Conservation (phyloP, 2,797 vertebrate genomes). For the Eurystomus glaucurus region DNA sequence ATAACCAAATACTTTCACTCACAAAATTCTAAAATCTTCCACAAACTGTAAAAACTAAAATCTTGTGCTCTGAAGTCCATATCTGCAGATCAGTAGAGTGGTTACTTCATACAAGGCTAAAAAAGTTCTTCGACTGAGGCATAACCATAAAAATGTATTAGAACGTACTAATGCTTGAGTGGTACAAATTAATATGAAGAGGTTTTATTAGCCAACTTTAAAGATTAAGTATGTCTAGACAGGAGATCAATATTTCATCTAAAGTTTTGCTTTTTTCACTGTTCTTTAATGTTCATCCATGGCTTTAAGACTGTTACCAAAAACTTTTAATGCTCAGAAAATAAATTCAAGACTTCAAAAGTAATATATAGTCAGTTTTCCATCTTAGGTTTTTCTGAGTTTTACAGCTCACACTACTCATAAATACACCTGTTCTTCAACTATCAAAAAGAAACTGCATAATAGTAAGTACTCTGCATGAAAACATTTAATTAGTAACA, state of each 20-base stretch:
- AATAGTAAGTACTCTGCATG: background rate
- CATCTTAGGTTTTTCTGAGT: background rate
- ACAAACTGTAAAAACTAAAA: background rate
- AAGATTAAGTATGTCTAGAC: conserved; percentile 56
- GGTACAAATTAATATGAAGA: conserved; percentile 37
- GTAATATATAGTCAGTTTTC: background rate
- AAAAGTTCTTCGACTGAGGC: background rate
- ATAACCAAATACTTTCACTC: background rate
- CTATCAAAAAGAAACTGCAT: background rate
- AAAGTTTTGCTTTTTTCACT: conserved; percentile 3
- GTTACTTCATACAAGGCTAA: background rate
- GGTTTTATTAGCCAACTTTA: conserved; percentile 25
- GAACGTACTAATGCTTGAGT: background rate
- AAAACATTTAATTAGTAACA: background rate
- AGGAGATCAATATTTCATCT: conserved; percentile 44
- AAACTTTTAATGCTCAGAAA: conserved; percentile 4
- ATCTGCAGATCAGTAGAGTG: background rate
- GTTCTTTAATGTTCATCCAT: background rate
- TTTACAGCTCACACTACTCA: background rate
- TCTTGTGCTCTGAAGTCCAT: background rate
- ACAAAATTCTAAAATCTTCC: background rate
- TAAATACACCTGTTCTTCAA: background rate
- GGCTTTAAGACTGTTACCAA: background rate
- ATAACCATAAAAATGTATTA: conserved; percentile 8
- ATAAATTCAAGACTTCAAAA: background rate